phyloP scores from a whole-genome alignment of 2,113 vertebrate genomes.

The Paradoxurus hermaphroditus region DNA sequence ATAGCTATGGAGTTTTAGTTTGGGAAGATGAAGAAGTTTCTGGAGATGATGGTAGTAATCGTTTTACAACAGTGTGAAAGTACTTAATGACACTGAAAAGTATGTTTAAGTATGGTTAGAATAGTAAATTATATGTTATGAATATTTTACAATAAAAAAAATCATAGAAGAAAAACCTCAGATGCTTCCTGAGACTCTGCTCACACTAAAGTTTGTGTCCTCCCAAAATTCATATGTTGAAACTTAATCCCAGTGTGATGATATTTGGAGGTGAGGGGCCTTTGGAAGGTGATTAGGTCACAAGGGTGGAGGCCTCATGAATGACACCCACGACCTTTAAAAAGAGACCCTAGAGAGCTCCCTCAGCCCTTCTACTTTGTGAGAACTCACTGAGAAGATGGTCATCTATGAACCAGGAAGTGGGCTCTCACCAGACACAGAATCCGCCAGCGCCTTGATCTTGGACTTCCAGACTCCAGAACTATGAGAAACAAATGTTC shows the following conservation, averaged over 20 bases:
- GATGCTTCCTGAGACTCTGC: background rate
- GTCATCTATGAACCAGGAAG: background rate
- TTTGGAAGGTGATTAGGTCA: background rate
- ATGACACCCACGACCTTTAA: background rate
- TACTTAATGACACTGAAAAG: background rate
- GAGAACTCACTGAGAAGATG: background rate
- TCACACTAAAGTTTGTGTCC: background rate
- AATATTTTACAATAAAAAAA: background rate
- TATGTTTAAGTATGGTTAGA: background rate
- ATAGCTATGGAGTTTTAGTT: background rate
- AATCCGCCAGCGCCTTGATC: background rate
- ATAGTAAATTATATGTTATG: background rate
- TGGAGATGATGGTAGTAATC: background rate
- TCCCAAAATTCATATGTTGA: background rate
- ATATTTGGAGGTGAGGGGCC: background rate
- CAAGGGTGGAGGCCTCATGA: background rate
- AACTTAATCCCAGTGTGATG: background rate
- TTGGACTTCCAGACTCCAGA: background rate
- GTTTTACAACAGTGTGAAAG: background rate
- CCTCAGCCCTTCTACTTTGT: background rate
- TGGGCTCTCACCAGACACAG: background rate
- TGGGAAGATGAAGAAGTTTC: background rate
- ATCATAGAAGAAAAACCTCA: background rate
- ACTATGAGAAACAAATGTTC: background rate
- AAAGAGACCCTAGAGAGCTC: background rate